Conservation (phyloP, 2,113 vertebrate genomes). For the Cryptotis parvus region DNA sequence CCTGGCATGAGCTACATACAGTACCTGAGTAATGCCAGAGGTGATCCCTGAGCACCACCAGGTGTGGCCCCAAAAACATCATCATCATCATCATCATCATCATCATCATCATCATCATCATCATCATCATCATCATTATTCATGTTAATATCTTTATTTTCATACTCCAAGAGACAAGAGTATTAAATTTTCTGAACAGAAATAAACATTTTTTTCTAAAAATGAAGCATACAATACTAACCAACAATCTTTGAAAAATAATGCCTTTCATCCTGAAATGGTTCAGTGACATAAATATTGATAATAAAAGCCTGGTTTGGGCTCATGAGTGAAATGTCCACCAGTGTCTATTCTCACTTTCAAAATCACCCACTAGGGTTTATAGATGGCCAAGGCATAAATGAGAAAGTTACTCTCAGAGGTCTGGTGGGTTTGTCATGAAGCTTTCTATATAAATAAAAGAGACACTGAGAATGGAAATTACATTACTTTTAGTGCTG, state of each 20-base stretch:
- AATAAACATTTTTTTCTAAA: constrained; percentile 49
- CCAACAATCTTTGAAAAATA: constrained; percentile 47
- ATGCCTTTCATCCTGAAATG: constrained; percentile 23
- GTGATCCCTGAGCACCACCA: too few species aligned
- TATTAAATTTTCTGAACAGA: not conserved
- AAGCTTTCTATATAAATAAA: constrained; percentile 80
- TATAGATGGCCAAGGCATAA: constrained; percentile 73
- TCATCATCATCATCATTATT: not conserved
- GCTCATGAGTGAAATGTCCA: constrained; percentile 44
- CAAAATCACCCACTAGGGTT: constrained; percentile 72
- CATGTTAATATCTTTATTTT: not conserved
- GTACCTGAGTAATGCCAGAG: too few species aligned
- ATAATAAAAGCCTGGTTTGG: constrained; percentile 55
- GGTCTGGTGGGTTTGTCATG: constrained; percentile 72
- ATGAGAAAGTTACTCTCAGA: constrained; percentile 61
- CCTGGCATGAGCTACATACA: too few species aligned
- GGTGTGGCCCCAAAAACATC: too few species aligned
- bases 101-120: too few species aligned
- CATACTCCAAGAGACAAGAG: not conserved
- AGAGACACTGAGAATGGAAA: constrained; percentile 77
- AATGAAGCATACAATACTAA: not conserved
- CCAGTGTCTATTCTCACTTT: constrained; percentile 63
- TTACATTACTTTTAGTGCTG: constrained; percentile 80
- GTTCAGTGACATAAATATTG: constrained; percentile 20
- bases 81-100: too few species aligned